These are phyloP conservation scores for Nasonia vitripennis DNA, from an alignment of 1,140 invertebrate genomes.

Conservation along the genomic window DNA sequence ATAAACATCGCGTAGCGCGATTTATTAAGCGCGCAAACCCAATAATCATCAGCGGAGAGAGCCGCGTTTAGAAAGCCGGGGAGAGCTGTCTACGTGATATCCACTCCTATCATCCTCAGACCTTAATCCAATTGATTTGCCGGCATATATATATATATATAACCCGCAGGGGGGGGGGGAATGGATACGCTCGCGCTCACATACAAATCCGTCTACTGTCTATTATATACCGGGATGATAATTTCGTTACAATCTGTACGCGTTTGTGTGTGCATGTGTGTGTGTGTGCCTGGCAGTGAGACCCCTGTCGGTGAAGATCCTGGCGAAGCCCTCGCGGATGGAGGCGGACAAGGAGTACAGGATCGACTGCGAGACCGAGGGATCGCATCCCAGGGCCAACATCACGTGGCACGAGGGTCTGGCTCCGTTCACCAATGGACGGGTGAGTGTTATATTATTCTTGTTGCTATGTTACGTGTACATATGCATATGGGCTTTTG, in stretches of 20 bases:
- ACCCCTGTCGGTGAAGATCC: constrained; percentile 84
- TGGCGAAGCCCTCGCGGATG: constrained; percentile 83
- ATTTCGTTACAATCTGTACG: not conserved
- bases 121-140: not conserved
- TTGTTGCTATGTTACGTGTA: too few relatives aligned
- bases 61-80: not conserved
- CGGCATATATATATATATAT: too few relatives aligned
- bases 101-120: not conserved
- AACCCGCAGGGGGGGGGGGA: too few relatives aligned
- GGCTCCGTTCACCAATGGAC: constrained; percentile 81
- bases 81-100: not conserved
- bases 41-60: not conserved
- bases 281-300: constrained; percentile 77
- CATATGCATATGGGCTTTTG: too few relatives aligned
- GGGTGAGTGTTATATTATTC: constrained; percentile 74
- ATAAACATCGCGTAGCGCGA: not conserved
- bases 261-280: too few relatives aligned
- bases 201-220: not conserved
- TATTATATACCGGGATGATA: not conserved
- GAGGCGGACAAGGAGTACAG: constrained; percentile 86
- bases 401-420: constrained; percentile 89
- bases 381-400: constrained; percentile 88
- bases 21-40: not conserved
- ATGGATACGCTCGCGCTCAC: not conserved
- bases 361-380: constrained; percentile 85